These are phyloP conservation scores for Akabosia matsudoensis DNA, from an alignment of 1,140 invertebrate genomes.

Conservation along the genomic window DNA sequence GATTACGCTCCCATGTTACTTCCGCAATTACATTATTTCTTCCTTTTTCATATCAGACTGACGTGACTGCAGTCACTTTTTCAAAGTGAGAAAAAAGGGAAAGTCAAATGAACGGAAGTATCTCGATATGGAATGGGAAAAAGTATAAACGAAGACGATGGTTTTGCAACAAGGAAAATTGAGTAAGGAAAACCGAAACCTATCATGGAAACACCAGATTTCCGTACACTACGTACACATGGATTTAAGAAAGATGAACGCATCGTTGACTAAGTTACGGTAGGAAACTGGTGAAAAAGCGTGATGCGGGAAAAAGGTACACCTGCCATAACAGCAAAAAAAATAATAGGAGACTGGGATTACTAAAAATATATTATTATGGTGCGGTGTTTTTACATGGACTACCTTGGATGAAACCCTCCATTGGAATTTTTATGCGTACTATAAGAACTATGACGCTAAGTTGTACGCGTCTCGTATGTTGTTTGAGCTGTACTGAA, in stretches of 20 bases:
- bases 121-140: too few species aligned
- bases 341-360: neutral
- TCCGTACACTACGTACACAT: neutral
- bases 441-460: too few species aligned
- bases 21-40: too few species aligned
- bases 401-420: too few species aligned
- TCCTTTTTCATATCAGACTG: neutral
- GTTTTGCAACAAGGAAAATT: neutral
- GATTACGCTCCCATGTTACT: too few species aligned
- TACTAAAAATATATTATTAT: neutral
- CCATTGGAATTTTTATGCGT: too few species aligned
- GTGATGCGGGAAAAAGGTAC: neutral
- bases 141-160: too few species aligned
- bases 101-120: neutral
- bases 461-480: too few species aligned
- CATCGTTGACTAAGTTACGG: neutral
- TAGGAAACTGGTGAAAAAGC: neutral
- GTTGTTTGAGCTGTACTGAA: too few species aligned
- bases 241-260: neutral
- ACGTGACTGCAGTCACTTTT: neutral
- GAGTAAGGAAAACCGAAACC: conserved; percentile 9
- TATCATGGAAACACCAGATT: neutral
- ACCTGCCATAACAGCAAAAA: neutral
- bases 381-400: neutral
- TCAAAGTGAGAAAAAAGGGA: neutral